Evolutionary conservation across 2,888 invertebrate genomes (phyloP).

Genomic region (Chrysina gloriosa): DNA sequence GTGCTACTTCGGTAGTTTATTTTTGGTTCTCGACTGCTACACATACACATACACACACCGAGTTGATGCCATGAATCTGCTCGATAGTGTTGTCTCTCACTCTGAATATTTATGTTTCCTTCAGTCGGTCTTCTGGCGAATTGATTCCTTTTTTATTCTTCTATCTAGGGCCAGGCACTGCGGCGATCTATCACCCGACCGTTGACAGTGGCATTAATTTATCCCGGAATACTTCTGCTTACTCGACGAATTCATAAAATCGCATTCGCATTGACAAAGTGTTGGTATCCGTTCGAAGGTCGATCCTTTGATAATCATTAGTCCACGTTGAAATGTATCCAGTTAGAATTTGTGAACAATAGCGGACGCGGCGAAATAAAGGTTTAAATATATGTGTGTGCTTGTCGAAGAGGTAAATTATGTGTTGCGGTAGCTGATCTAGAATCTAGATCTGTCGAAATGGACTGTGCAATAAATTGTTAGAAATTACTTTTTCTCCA

Average conservation of each 20-base stretch:
- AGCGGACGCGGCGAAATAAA: background rate
- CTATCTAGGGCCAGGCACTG: constrained; percentile 42
- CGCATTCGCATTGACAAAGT: constrained; percentile 23
- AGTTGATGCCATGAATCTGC: constrained; percentile 52
- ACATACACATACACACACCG: constrained; percentile 1
- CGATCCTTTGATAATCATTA: constrained; percentile 21
- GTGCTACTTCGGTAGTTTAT: constrained; percentile 47
- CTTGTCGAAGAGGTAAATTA: background rate
- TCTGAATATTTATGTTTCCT: constrained; percentile 53
- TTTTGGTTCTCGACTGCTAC: constrained; percentile 44
- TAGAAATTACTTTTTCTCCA: background rate
- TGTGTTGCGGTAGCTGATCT: background rate
- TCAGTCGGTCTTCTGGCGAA: constrained; percentile 46
- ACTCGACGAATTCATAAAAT: constrained; percentile 46
- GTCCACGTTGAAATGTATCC: constrained; percentile 13
- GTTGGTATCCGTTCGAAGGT: constrained; percentile 26
- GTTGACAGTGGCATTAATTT: constrained; percentile 44
- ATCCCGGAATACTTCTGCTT: constrained; percentile 37
- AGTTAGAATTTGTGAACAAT: constrained; percentile 12
- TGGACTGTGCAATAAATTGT: background rate
- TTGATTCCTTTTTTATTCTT: constrained; percentile 51
- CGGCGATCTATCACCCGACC: constrained; percentile 33
- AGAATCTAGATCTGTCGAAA: background rate
- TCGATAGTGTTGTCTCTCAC: constrained; percentile 52
- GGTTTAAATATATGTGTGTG: background rate